Evolutionary conservation across 2,888 invertebrate genomes (phyloP), one percentile per base, ranked within the genome.

Genomic region (Pegoplata infirma): DNA sequence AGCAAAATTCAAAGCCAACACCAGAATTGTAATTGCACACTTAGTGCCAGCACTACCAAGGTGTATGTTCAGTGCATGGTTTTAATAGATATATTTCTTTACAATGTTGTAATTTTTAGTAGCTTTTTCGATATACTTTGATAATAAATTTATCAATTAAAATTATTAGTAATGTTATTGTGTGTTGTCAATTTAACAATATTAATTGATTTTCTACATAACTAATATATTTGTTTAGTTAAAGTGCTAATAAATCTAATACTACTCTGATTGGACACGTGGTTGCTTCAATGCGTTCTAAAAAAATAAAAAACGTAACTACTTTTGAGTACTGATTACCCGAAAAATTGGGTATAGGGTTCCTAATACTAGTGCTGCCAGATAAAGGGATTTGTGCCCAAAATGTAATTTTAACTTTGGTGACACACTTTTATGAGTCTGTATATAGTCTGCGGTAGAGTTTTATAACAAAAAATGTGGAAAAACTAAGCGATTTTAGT

Each of bases 41-140:
- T n/a, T n/a, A n/a, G 12, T n/a, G 3, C 5, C 6, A n/a, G 12
- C 10, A 40, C n/a, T 40, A 12, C 1, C 4, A 5, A 6, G 3
- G 7, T 3, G 66, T 76, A 40, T 46, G 64, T 76, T 76, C 72
- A 76, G 53, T 76, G 49, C 10, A 1, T 36, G 7, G 12, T 40
- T n/a, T n/a, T n/a, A n/a, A n/a, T n/a, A n/a, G 36, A 3, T n/a
- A n/a, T 25, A 25, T 25, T 25, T 25, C 3, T 5, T 1, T 36
- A 2, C 36, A 2, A 1, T 2, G 36, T n/a, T 40, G 36, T 40
- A n/a, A 10, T 7, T 32, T 32, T 32, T 10, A 6, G 32, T 32
- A 32, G 4, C 10, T 32, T 32, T 32, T 32, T 7, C 6, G 23
- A 23, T 5, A 23, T 23, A n/a, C n/a, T 7, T 32, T 10, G 32